Percentiles rank a stretch among this genome's conserved stretches.
Evolutionary conservation across 2,113 vertebrate genomes (phyloP).

Genomic region (Ceyx cyanopectus): DNA sequence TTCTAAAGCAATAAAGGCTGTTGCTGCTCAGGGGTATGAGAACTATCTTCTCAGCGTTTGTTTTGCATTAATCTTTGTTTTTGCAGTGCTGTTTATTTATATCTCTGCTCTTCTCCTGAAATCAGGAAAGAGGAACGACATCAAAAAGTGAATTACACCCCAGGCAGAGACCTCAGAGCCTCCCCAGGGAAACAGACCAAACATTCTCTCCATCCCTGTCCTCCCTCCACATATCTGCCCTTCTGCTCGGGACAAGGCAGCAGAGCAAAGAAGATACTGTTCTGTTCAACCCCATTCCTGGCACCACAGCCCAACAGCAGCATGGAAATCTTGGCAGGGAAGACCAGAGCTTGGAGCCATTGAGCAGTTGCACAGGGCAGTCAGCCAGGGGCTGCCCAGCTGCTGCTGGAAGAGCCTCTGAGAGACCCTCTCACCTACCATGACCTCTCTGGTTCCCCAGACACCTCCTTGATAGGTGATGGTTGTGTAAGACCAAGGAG

Average conservation of each 20-base stretch:
- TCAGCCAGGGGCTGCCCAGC: constrained; percentile 10
- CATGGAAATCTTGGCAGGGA: constrained; percentile 6
- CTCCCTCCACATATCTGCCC: neutral
- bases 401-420: constrained; percentile 13
- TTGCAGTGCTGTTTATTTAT: neutral
- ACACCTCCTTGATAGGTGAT: accelerated
- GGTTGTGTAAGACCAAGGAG: neutral
- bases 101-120: neutral
- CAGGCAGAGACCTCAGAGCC: neutral
- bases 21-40: neutral
- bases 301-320: neutral
- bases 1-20: neutral
- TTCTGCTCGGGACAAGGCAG: neutral
- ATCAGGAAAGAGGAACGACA: neutral
- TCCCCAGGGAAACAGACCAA: neutral
- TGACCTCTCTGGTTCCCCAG: neutral
- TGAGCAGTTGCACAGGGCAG: neutral
- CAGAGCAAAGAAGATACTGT: constrained; percentile 8
- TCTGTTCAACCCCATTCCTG: constrained; percentile 16
- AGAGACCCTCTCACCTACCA: neutral
- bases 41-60: neutral
- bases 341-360: neutral
- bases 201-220: neutral
- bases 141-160: neutral
- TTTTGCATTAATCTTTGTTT: neutral